A percentile compares a stretch with the other conserved stretches of the same genome.
phyloP scores from a whole-genome alignment of 2,797 vertebrate genomes.

The Hypotaenidia philippensis region DNA sequence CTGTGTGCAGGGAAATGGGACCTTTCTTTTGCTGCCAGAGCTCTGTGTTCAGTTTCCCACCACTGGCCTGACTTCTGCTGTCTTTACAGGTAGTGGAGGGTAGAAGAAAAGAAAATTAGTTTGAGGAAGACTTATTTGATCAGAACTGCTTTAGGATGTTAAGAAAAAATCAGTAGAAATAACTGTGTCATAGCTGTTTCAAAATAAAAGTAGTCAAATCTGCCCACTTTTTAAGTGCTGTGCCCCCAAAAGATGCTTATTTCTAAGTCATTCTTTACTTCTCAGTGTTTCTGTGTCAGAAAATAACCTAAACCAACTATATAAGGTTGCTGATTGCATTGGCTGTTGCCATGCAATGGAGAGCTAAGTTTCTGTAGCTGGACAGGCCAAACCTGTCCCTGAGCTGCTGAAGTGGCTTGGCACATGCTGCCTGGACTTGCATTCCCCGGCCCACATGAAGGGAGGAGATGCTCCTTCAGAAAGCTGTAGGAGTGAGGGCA shows the following conservation, averaged over 20 bases:
- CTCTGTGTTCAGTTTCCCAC: neutral
- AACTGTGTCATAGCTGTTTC: neutral
- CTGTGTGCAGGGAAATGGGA: neutral
- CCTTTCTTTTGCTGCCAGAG: neutral
- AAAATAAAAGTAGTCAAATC: neutral
- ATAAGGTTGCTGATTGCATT: neutral
- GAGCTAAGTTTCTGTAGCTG: neutral
- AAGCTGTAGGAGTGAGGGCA: neutral
- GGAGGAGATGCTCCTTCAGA: neutral
- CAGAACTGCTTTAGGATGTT: neutral
- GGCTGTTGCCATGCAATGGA: neutral
- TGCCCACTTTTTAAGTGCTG: neutral
- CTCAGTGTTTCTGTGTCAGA: neutral
- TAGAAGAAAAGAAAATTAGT: neutral
- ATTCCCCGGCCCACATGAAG: neutral
- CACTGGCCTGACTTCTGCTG: neutral
- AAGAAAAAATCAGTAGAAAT: neutral
- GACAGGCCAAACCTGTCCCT: neutral
- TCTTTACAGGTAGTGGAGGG: neutral
- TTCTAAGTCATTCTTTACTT: neutral
- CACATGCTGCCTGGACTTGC: neutral
- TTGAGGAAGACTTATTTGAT: neutral
- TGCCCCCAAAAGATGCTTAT: neutral
- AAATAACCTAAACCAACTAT: neutral
- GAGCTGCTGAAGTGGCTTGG: neutral